phyloP scores from a whole-genome alignment of 2,797 vertebrate genomes.

The Molothrus aeneus region DNA sequence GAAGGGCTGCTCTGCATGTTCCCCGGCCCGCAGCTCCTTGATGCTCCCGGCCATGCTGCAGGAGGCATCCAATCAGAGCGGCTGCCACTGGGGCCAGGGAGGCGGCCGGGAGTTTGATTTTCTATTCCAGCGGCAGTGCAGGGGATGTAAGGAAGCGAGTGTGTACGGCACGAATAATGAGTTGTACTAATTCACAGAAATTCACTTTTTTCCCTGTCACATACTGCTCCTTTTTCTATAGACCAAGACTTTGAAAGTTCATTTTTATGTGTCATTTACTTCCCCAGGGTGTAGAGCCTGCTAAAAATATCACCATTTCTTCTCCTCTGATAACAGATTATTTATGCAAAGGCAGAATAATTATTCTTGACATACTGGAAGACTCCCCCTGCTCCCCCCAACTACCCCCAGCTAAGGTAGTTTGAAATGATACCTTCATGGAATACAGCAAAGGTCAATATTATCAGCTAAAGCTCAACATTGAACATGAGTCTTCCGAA shows the following conservation, averaged over 20 bases:
- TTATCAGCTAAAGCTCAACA: conserved; percentile 33
- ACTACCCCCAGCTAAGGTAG: conserved; percentile 21
- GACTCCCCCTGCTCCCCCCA: neutral
- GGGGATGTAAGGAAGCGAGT: conserved; percentile 67
- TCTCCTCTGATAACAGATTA: conserved; percentile 76
- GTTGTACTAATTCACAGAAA: conserved; percentile 75
- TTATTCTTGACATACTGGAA: conserved; percentile 68
- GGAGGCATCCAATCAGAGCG: conserved; percentile 79
- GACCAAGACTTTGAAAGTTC: conserved; percentile 77
- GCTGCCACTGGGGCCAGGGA: conserved; percentile 70
- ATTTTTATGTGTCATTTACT: conserved; percentile 77
- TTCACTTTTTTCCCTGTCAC: conserved; percentile 63
- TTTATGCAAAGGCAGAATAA: conserved; percentile 76
- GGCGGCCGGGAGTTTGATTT: conserved; percentile 67
- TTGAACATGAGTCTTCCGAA: neutral
- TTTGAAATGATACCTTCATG: conserved; percentile 52
- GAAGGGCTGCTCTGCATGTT: conserved; percentile 73
- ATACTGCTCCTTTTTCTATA: conserved; percentile 75
- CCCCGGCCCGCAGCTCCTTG: conserved; percentile 72
- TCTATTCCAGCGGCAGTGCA: conserved; percentile 64
- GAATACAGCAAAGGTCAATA: conserved; percentile 40
- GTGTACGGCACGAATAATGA: conserved; percentile 73
- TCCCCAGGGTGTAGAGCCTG: conserved; percentile 75
- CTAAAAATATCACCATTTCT: conserved; percentile 75
- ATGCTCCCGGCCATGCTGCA: conserved; percentile 74